phyloP scores from a whole-genome alignment of 2,113 vertebrate species.

The Phyllostomus discolor region DNA sequence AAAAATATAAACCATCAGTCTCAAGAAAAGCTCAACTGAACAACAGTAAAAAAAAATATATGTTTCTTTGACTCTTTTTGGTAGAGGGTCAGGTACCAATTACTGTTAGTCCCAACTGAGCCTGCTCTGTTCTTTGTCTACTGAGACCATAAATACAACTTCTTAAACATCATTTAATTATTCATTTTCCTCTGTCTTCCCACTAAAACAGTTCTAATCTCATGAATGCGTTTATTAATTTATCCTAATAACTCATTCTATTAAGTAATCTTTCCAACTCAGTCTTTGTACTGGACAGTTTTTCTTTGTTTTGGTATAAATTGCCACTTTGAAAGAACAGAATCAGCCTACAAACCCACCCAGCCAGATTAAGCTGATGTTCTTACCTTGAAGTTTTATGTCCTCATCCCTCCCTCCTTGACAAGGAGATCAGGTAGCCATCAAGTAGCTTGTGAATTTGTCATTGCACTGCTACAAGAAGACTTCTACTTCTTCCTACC shows the following conservation, averaged over 20 bases:
- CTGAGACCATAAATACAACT: not conserved
- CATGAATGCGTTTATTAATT: not conserved
- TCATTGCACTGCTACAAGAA: not conserved
- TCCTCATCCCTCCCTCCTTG: not conserved
- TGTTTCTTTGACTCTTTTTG: not conserved
- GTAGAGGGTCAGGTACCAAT: not conserved
- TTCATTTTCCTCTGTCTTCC: slow-evolving; percentile 14
- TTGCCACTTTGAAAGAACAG: not conserved
- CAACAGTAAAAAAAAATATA: not conserved
- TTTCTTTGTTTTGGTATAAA: not conserved
- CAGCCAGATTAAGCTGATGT: not conserved
- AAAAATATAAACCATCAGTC: not conserved
- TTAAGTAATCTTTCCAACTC: not conserved
- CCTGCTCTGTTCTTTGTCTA: not conserved
- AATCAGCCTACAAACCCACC: not conserved
- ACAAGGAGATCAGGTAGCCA: not conserved
- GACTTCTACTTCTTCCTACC: not conserved
- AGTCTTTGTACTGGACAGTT: not conserved
- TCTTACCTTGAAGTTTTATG: not conserved
- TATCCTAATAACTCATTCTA: slow-evolving; percentile 2
- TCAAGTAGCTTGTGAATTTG: not conserved
- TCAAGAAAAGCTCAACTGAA: not conserved
- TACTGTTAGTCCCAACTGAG: not conserved
- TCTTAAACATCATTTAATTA: not conserved
- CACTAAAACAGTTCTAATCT: not conserved